Evolutionary conservation across 1,140 invertebrate species (phyloP), one percentile per base, ranked within the genome.

Genomic region (Penaeus indicus): DNA sequence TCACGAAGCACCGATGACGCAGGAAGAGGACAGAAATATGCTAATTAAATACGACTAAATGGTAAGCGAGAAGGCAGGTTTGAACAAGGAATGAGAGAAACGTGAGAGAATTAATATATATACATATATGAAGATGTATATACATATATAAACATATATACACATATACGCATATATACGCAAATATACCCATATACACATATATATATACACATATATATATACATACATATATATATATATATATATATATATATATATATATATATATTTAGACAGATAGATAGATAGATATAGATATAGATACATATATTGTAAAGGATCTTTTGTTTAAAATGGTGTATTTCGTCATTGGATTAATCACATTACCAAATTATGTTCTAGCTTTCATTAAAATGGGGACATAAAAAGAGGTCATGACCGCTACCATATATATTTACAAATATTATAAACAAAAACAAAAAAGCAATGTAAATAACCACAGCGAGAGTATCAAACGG

Each of bases 201-300:
- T 67, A 67, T 21, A 67, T 67, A 67, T 67, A 67, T 67, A 19
- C 22, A 67, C 18, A 67, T 21, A 67, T 67, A 67, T 21, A 67
- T 67, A 67, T 67, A 67, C 22, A 67, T 67, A 67, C 22, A 67
- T 67, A 67, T 67, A 67, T 11, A 67, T 21, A 67, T 67, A 67
- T 67, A 67, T 19, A 67, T 67, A 67, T 21, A 67, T 21, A 67
- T 67, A 19, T 67, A 18, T 67, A 67, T 21, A 67, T 19, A 67
- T 21, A 67, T 16, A 67, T 67, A 67, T 67, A 7, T 16, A 67
- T 67, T 3, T 67, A 67, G 2, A 67, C 7, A 7, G 3, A 67
- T 67, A 3, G 2, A 67, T 67, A 67, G 7, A 67, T 67, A 67
- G 8, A 67, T 67, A 67, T 19, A 67, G 21, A 67, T 19, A 21